phyloP scores from a whole-genome alignment of 2,888 invertebrate species.

The Asteroscopus sphinx region DNA sequence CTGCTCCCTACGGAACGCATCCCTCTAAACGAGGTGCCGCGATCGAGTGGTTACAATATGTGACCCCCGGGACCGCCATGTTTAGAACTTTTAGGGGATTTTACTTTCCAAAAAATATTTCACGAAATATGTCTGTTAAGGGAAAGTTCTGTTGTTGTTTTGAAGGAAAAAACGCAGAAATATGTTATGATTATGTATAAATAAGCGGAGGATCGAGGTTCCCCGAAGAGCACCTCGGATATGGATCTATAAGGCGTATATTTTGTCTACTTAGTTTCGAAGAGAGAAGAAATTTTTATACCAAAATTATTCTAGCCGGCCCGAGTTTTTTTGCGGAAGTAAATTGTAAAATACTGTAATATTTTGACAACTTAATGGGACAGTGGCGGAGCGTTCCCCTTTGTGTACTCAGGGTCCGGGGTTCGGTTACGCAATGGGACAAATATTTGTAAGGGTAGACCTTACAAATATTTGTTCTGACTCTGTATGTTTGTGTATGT shows the following conservation, averaged over 20 bases:
- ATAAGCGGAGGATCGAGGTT: slow-evolving; percentile 50
- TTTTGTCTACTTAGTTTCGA: slow-evolving; percentile 44
- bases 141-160: slow-evolving; percentile 58
- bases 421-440: slow-evolving; percentile 23
- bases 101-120: slow-evolving; percentile 56
- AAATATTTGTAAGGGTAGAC: slow-evolving; percentile 45
- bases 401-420: slow-evolving; percentile 21
- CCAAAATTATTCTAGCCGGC: slow-evolving; percentile 8
- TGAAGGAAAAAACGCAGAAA: slow-evolving; percentile 40
- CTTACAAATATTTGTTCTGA: slow-evolving; percentile 40
- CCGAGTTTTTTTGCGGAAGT: slow-evolving; percentile 21
- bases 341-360: slow-evolving; percentile 41
- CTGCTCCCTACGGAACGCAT: slow-evolving; percentile 26
- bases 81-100: slow-evolving; percentile 60
- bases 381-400: slow-evolving; percentile 5
- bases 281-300: slow-evolving; percentile 34
- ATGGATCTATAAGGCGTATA: slow-evolving; percentile 45
- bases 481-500: slow-evolving; percentile 24
- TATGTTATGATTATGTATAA: slow-evolving; percentile 61
- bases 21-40: slow-evolving; percentile 63
- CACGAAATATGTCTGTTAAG: slow-evolving; percentile 59
- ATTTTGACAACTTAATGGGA: slow-evolving; percentile 42
- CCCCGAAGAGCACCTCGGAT: slow-evolving; percentile 48
- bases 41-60: slow-evolving; percentile 65
- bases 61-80: slow-evolving; percentile 61